Base-by-base conservation (phyloP, 2,113 vertebrate genomes). In the Symphodus melops region DNA sequence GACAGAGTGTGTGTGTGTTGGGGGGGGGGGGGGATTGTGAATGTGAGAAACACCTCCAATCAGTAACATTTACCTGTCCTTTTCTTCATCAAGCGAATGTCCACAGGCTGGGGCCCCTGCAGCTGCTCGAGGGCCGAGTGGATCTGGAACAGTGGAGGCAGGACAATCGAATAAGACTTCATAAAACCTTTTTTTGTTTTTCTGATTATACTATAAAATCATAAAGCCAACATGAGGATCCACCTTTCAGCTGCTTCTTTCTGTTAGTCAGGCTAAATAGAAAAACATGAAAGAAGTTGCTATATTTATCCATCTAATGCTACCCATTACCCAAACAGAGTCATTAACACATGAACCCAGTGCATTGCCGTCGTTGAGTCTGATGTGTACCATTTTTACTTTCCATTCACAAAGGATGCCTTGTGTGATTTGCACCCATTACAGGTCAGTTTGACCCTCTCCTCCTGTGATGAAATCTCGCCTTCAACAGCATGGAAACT, bases 71-170 rank as follows among this genome's bases (percentile, higher is more conserved):
- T 97, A 99, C 98, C 98, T 97, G 97, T 98, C 91, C 97, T 98
- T 95, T 97, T 96, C 66, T 98, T 99, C 97, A 98, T 99, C 93
- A 99, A 94, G 85, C 97, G 95, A 91, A 99, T 96, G 86, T 99
- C 98, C 68, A 96, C 96, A 88, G 97, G 98, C 95, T 99, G 97
- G 76, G 97, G 97, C 52, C 98, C 97, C 92, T 99, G 97, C 87
- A 98, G 94, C 82, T 96, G 96, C 69, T 99, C 97, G 87, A 99
- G 96, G 85, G 96, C 96, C 74, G 90, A 86, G 41, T 96, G 96
- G 87, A 99, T 96, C 98, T 99, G 92, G 66, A 60, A 0, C n/a
- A 51, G 76, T 5, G 66, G 68, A n/a, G 61, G 36, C 3, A 60
- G 2, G 64, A 3, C n/a, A 9, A 0, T 70, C 8, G 16, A 0